These are phyloP conservation scores for Theristicus caerulescens DNA, from an alignment of 2,113 vertebrate genomes.

Conservation along the genomic window DNA sequence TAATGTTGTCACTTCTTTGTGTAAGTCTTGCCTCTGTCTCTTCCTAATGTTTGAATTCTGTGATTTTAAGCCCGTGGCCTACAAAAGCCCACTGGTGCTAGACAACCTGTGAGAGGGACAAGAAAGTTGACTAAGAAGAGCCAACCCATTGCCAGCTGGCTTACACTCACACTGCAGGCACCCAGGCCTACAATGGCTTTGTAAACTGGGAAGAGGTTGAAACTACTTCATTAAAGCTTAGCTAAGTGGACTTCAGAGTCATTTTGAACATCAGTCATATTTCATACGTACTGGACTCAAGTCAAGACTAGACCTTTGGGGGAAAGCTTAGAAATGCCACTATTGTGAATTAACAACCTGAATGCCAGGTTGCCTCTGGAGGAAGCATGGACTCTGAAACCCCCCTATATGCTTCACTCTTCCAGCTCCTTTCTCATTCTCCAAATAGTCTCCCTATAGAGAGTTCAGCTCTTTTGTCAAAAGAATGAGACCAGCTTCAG, in stretches of 20 bases:
- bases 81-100: not conserved
- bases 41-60: not conserved
- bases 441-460: not conserved
- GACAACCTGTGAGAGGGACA: not conserved
- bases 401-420: not conserved
- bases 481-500: not conserved
- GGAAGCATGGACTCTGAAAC: not conserved
- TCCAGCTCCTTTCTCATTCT: not conserved
- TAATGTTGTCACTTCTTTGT: not conserved
- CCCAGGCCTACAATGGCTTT: not conserved
- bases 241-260: not conserved
- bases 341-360: not conserved
- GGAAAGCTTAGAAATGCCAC: not conserved
- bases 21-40: not conserved
- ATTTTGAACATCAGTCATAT: not conserved
- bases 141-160: not conserved
- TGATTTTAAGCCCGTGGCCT: not conserved
- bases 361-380: not conserved
- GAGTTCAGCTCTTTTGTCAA: not conserved
- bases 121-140: not conserved
- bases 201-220: not conserved
- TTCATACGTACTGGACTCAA: not conserved
- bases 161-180: not conserved
- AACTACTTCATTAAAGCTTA: not conserved
- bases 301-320: not conserved